Evolutionary conservation across 2,113 vertebrate species (phyloP).

Genomic region (Corythoichthys haematopterus): DNA sequence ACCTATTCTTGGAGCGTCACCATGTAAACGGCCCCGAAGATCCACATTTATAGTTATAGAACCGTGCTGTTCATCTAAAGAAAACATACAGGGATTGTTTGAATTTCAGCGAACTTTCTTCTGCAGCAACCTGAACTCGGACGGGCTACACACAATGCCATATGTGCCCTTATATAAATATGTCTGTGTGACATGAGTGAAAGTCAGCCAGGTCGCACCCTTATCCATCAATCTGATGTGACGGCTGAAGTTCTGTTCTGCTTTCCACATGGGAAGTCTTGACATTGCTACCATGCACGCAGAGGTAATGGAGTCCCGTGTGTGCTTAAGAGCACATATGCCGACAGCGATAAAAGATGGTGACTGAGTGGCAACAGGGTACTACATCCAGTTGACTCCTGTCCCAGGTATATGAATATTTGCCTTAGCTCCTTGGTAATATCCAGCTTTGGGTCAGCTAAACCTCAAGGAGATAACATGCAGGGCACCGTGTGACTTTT

Average conservation of each 20-base stretch:
- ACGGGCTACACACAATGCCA: conserved; percentile 8
- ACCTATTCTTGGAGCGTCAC: no score
- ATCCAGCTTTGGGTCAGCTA: conserved; percentile 15
- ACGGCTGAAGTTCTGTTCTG: conserved; percentile 8
- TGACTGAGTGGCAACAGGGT: conserved; percentile 54
- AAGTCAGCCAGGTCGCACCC: conserved; percentile 56
- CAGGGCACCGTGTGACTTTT: conserved; percentile 20
- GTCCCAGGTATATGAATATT: conserved; percentile 23
- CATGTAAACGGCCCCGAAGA: no score
- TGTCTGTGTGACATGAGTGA: conserved; percentile 31
- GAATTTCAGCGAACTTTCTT: conserved; percentile 14
- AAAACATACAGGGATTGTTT: background rate
- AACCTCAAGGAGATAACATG: conserved; percentile 8
- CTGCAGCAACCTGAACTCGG: conserved; percentile 8
- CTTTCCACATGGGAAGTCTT: conserved; percentile 37
- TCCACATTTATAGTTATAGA: background rate
- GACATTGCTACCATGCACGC: conserved; percentile 48
- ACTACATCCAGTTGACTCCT: conserved; percentile 22
- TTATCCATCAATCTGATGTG: conserved; percentile 55
- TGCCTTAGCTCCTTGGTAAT: conserved; percentile 28
- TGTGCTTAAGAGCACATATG: conserved; percentile 48
- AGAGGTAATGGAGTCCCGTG: conserved; percentile 54
- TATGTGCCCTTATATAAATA: conserved; percentile 20
- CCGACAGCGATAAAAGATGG: conserved; percentile 41
- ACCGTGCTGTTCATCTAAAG: background rate